Conservation (phyloP, 1,140 invertebrate species). For the Oedothorax gibbosus region DNA sequence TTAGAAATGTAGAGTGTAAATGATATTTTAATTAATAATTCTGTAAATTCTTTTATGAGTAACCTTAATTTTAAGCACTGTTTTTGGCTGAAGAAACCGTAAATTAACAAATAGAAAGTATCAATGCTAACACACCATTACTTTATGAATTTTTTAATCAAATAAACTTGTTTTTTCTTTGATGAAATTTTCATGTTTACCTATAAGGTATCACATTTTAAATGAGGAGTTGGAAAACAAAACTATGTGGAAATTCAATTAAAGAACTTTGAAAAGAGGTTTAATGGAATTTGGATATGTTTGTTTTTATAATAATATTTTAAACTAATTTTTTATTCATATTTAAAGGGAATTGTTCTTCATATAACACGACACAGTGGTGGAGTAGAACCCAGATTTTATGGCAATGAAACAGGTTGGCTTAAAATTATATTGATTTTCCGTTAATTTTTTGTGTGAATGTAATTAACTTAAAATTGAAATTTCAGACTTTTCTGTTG, state of each 20-base stretch:
- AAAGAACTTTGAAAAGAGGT: too few relatives aligned
- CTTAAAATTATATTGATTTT: neutral
- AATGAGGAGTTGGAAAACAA: too few relatives aligned
- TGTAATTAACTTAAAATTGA: neutral
- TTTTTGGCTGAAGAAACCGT: neutral
- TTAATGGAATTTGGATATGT: neutral
- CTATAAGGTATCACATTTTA: too few relatives aligned
- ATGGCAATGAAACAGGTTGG: constrained; percentile 28
- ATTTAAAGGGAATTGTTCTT: constrained; percentile 68
- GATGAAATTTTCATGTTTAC: too few relatives aligned
- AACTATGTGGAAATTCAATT: too few relatives aligned
- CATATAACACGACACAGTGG: constrained; percentile 72
- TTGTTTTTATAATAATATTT: neutral
- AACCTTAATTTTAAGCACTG: neutral
- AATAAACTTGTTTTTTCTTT: too few relatives aligned
- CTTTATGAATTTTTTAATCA: too few relatives aligned
- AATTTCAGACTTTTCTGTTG: constrained; percentile 66
- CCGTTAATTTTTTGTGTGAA: neutral
- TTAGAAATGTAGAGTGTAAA: neutral
- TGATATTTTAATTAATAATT: neutral
- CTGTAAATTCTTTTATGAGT: neutral
- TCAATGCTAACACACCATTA: too few relatives aligned
- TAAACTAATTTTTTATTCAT: neutral
- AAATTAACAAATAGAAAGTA: too few relatives aligned
- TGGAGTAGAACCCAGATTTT: constrained; percentile 69